Conservation (phyloP, 2,113 vertebrate genomes). For the Solea senegalensis region DNA sequence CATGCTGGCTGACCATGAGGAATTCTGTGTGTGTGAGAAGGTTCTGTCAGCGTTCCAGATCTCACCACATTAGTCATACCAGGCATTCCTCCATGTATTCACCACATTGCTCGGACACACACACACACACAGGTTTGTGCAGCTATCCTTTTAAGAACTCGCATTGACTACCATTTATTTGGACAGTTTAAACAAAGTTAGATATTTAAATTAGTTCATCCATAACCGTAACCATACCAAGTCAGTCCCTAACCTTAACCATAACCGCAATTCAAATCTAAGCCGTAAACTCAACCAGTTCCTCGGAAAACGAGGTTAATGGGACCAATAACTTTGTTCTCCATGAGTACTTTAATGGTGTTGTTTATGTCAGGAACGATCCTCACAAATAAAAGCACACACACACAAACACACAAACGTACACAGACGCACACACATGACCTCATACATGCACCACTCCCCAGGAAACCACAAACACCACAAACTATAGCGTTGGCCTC, state of each 20-base stretch:
- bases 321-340: too few species aligned
- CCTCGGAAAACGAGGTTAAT: too few species aligned
- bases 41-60: constrained; percentile 54
- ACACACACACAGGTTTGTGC: constrained; percentile 3
- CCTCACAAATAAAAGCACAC: constrained; percentile 12
- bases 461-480: constrained; percentile 48
- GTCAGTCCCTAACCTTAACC: too few species aligned
- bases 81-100: constrained; percentile 64
- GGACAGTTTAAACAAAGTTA: too few species aligned
- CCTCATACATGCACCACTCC: constrained; percentile 51
- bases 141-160: too few species aligned
- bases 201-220: too few species aligned
- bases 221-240: too few species aligned
- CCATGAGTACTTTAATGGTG: too few species aligned
- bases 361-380: too few species aligned
- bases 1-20: constrained; percentile 48
- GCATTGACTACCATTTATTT: too few species aligned
- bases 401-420: constrained; percentile 7
- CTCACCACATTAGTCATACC: constrained; percentile 66
- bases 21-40: constrained; percentile 40
- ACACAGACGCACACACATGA: background rate
- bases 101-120: constrained; percentile 21
- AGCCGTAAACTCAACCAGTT: too few species aligned
- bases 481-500: constrained; percentile 41
- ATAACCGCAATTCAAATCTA: too few species aligned